phyloP scores from a whole-genome alignment of 2,113 vertebrate genomes.

The Phaethornis superciliosus region DNA sequence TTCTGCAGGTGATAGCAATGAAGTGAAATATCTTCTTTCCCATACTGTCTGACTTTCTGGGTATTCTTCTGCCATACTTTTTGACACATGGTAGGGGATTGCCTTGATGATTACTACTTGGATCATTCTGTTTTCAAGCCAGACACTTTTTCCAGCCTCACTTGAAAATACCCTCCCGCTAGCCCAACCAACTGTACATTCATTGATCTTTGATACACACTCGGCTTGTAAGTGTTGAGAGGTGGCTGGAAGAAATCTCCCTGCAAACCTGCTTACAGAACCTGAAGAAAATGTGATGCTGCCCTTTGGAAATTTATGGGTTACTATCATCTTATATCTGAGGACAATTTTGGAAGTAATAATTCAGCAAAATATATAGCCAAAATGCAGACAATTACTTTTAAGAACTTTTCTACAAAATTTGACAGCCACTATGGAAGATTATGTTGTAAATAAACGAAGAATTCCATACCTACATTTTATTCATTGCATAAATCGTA shows the following conservation, averaged over 20 bases:
- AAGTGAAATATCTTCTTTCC: neutral
- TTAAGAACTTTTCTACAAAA: neutral
- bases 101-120: neutral
- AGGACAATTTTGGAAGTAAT: neutral
- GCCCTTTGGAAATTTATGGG: neutral
- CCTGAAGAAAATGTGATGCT: neutral
- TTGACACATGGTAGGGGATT: neutral
- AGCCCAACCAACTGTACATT: neutral
- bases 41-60: neutral
- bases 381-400: neutral
- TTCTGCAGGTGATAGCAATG: neutral
- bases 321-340: neutral
- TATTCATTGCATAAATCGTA: neutral
- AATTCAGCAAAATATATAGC: neutral
- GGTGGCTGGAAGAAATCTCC: neutral
- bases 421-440: neutral
- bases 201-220: neutral
- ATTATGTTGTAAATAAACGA: neutral
- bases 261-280: neutral
- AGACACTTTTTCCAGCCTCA: neutral
- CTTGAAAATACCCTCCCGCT: neutral
- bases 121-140: neutral
- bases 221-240: neutral
- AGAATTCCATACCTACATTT: neutral
- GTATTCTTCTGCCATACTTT: neutral